phyloP scores from a whole-genome alignment of 2,797 vertebrate species.

The Pristis pectinata region DNA sequence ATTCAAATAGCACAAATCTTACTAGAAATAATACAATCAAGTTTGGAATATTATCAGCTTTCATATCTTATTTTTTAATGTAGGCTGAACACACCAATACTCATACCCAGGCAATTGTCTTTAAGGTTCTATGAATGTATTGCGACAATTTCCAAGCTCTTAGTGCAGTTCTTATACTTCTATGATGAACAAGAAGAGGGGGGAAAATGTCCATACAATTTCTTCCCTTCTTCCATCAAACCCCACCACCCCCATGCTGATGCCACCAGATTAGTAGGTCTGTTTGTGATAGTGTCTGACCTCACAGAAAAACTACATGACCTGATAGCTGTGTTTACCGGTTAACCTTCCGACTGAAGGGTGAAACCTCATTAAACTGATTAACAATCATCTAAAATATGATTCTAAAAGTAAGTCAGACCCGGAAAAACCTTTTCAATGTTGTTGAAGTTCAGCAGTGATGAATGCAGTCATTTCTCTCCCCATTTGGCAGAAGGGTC shows the following conservation, averaged over 20 bases:
- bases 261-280: too few species aligned
- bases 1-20: background rate
- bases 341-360: background rate
- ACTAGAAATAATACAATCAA: background rate
- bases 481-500: background rate
- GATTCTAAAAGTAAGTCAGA: background rate
- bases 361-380: background rate
- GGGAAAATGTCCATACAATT: background rate
- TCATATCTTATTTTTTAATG: background rate
- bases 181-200: background rate
- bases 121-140: background rate
- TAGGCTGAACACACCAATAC: background rate
- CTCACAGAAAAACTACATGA: background rate
- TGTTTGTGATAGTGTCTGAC: background rate
- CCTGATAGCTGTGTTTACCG: too few species aligned
- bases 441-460: background rate
- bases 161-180: background rate
- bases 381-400: background rate
- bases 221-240: background rate
- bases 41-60: background rate
- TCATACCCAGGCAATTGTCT: background rate
- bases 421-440: background rate
- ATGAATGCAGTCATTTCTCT: background rate
- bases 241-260: background rate
- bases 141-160: background rate